Evolutionary conservation across 2,888 invertebrate species (phyloP), one percentile per base, ranked within the genome.

Genomic region (Nymphalis urticae): DNA sequence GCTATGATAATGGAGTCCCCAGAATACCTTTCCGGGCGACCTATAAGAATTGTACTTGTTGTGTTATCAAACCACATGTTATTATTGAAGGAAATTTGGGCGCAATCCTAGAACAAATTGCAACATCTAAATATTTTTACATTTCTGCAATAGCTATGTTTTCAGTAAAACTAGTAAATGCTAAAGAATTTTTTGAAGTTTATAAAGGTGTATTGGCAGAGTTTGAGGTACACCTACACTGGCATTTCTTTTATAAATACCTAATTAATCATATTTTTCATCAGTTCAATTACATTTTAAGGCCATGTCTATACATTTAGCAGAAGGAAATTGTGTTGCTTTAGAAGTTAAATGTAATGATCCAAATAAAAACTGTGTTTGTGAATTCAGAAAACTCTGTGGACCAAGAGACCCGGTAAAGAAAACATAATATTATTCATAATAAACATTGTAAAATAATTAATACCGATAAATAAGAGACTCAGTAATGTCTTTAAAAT

Each of bases 151-250:
- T 98, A 80, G 95, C 97, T 81, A 95, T 97, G 94, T 95, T 96
- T 80, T 92, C 95, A 68, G 90, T 98, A 77, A 96, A 95, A 77
- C 92, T 95, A 54, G 92, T 95, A 0, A 96, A 97, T 83, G 97
- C 97, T 27, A 95, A 96, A 84, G 98, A 98, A 85, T 98, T 98
- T 90, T 95, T 96, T 78, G 98, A 98, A 92, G 95, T 98, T 19
- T 98, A 98, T 85, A 97, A 97, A 84, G 97, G 97, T 1, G 96
- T 97, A 62, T 86, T 97, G 36, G 94, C 95, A 2, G 97, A 97
- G 81, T 96, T 95, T 81, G 93, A 94, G 82, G 95, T 95, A 84
- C 6, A 1, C 10, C 42, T 42, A 13, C 42, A 42, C 4, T 42
- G 13, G 27, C 27, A 13, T 42, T 42, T 1, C 13, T 42, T 42